Evolutionary conservation across 2,113 vertebrate genomes (phyloP), one percentile per base, ranked within the genome.

Genomic region (Casuarius casuarius): DNA sequence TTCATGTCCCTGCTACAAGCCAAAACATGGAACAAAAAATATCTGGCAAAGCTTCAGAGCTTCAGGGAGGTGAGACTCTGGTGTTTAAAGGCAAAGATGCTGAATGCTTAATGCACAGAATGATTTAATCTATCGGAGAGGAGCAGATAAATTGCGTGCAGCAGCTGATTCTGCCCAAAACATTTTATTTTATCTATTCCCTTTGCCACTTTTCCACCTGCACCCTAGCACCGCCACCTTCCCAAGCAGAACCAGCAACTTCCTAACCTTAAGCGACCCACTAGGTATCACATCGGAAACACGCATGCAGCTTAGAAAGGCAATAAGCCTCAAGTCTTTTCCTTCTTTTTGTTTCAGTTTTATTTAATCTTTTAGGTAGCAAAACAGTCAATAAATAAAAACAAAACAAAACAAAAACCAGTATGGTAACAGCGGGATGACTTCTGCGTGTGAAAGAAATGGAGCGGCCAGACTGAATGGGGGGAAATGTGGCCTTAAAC

Each of bases 211-310:
- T 87, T 63, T 63, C 70, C 66, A 85, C 76, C 74, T 89, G 87
- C 66, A 70, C 85, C 46, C 10, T 62, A 85, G 40, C 61, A 83
- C 66, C 66, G 72, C 26, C 84, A 85, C 11, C 21, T 92, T 59
- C 56, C 46, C 84, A 85, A 10, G 28, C 71, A 83, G 75, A 74
- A 63, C 38, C 74, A 90, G 1, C 8, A 88, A 90, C 42, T 61
- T 77, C n/a, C 85, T 93, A 88, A 95, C 67, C 84, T 91, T 71
- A 86, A 42, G 63, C 38, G 72, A 87, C 65, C 54, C 44, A 74
- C 18, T 65, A 52, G 7, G 3, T 65, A 73, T 14, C 26, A 38
- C 44, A 82, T 67, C 67, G 86, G 58, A 82, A 46, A 66, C 8
- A 3, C 7, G 22, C 10, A 20, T 6, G 35, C 19, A 92, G 40